Conservation (phyloP, 2,797 vertebrate species). For the Chromis chromis region DNA sequence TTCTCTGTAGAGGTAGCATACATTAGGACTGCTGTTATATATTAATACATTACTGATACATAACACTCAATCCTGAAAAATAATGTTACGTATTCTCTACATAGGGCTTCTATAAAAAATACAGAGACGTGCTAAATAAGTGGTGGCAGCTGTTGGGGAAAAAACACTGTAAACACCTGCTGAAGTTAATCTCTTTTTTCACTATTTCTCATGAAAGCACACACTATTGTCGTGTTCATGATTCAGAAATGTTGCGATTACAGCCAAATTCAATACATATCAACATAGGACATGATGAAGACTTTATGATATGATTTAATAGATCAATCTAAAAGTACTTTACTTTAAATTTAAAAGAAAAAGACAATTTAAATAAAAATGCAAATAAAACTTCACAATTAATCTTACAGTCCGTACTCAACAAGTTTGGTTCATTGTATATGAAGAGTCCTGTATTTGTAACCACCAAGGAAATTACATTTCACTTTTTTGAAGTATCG, state of each 20-base stretch:
- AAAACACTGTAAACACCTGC: neutral
- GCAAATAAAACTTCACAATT: conserved; percentile 6
- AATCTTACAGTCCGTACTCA: neutral
- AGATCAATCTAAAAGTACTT: neutral
- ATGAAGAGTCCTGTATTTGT: neutral
- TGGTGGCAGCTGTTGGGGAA: neutral
- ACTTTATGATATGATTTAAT: neutral
- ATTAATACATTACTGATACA: conserved; percentile 4
- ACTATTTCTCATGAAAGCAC: neutral
- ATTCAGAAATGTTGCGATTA: neutral
- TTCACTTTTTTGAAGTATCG: conserved; percentile 13
- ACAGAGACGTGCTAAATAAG: neutral
- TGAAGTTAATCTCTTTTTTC: neutral
- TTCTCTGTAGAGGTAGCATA: conserved; percentile 7
- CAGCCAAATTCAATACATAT: neutral
- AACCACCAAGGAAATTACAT: neutral
- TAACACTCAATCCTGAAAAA: neutral
- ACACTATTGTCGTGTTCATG: neutral
- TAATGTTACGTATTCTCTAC: neutral
- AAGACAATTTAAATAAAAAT: neutral
- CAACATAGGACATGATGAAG: neutral
- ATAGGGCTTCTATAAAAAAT: neutral
- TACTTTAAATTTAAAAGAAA: neutral
- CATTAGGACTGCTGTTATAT: neutral
- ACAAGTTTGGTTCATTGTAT: neutral